A percentile compares a stretch with the other conserved stretches of the same genome.
Conservation (phyloP, 2,797 vertebrate species). For the Lateolabrax maculatus region DNA sequence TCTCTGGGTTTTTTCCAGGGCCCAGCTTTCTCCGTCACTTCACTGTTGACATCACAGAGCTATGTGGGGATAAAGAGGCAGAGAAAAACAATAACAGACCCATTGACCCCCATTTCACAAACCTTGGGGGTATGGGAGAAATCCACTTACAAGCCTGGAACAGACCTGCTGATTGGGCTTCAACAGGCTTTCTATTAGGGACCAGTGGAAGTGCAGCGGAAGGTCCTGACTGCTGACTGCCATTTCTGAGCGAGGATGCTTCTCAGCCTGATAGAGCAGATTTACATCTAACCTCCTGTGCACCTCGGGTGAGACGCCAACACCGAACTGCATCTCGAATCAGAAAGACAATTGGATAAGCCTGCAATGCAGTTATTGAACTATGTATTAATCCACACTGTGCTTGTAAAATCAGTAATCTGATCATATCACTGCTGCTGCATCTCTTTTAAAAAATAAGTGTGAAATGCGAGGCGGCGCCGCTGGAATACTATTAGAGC, state of each 20-base stretch:
- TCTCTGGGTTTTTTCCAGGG: slow-evolving; percentile 47
- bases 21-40: slow-evolving; percentile 73
- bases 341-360: slow-evolving; percentile 53
- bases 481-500: slow-evolving; percentile 49
- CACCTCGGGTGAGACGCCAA: slow-evolving; percentile 27
- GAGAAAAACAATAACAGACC: slow-evolving; percentile 83
- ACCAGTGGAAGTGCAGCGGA: slow-evolving; percentile 58
- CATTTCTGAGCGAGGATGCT: slow-evolving; percentile 48
- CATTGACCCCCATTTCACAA: slow-evolving; percentile 83
- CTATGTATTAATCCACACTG: slow-evolving; percentile 50
- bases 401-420: slow-evolving; percentile 46
- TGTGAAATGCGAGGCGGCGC: neutral
- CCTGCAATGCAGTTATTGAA: slow-evolving; percentile 41
- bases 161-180: slow-evolving; percentile 76
- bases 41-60: slow-evolving; percentile 78
- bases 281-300: slow-evolving; percentile 64
- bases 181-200: slow-evolving; percentile 69
- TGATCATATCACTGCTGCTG: slow-evolving; percentile 50
- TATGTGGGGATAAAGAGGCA: slow-evolving; percentile 81
- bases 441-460: slow-evolving; percentile 27
- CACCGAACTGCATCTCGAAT: slow-evolving; percentile 45
- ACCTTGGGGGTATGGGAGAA: slow-evolving; percentile 76
- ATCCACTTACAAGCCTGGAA: slow-evolving; percentile 75
- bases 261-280: slow-evolving; percentile 51
- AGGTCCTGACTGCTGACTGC: slow-evolving; percentile 67